Base-by-base conservation (phyloP, 2,113 vertebrate species). In the Chlamydotis undulata region DNA sequence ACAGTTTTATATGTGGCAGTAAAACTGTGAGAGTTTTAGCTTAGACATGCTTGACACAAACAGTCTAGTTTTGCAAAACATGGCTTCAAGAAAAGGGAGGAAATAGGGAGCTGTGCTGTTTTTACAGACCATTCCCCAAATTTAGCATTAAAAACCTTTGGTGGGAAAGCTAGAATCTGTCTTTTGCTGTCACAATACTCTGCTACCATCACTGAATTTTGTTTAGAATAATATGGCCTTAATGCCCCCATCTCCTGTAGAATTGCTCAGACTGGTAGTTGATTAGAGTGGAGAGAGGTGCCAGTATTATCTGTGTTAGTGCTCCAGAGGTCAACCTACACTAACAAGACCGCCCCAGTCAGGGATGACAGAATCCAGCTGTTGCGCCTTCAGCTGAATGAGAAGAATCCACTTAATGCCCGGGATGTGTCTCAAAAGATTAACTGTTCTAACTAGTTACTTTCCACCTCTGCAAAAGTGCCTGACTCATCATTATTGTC, bases 281-380 rank as follows among this genome's bases (percentile, higher is more conserved):
- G 98, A 99, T 99, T 98, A 99, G 98, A 98, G 96, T 67, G n/a
- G 96, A 98, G 97, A 98, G 98, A 99, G 99, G 99, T 99, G 99
- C 99, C 99, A 98, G 99, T 98, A 99, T 99, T 99, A 99, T 99
- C 99, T 99, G 98, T 97, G 98, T 96, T 97, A 98, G 98, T 98
- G 98, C 98, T 99, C 98, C 97, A 96, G 98, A 98, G 99, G 99
- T 99, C 99, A 98, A 96, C 96, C 98, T 99, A 98, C 96, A 99
- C 98, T 99, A 99, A 99, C 99, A 99, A 98, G 98, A 97, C 98
- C 81, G 98, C 98, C 98, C 98, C 97, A 97, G 98, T 97, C 98
- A 98, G 95, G 96, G 96, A 90, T 99, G 99, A 99, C 98, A 98
- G 97, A 98, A 97, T 98, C 98, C 99, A 99, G 99, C 99, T 99